Conservation (phyloP, 2,113 vertebrate species). For the Lepus timidus region DNA sequence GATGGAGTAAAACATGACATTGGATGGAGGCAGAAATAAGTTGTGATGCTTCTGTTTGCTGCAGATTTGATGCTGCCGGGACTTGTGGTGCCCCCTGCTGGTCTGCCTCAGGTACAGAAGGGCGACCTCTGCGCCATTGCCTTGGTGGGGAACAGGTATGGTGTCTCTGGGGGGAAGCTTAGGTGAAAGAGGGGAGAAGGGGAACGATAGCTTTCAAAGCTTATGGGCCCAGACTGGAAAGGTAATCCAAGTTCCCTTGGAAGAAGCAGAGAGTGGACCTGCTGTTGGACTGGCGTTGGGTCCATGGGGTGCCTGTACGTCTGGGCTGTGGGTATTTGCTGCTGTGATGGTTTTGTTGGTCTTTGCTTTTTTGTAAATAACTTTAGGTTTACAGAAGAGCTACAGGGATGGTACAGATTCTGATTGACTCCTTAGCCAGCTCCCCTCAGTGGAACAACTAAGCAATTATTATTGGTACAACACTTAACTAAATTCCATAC, state of each 20-base stretch:
- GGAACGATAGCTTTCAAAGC: constrained; percentile 10
- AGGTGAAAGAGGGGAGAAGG: background rate
- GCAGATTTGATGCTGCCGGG: constrained; percentile 98
- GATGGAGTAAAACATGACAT: constrained; percentile 56
- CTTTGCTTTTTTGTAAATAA: background rate
- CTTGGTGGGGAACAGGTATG: constrained; percentile 93
- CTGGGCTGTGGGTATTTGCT: background rate
- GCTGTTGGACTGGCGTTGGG: background rate
- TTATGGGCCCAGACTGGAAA: background rate
- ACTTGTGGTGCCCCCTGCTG: constrained; percentile 91
- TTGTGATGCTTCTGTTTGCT: constrained; percentile 60
- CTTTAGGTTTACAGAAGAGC: background rate
- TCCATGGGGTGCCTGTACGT: background rate
- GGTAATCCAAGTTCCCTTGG: background rate
- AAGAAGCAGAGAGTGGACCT: background rate
- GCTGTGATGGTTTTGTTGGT: background rate
- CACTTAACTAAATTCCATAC: background rate
- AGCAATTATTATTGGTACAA: background rate
- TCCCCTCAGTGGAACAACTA: background rate
- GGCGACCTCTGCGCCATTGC: constrained; percentile 93
- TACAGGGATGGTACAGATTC: background rate
- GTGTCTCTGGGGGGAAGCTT: background rate
- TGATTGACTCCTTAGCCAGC: background rate
- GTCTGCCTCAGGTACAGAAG: constrained; percentile 91
- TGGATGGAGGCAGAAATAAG: constrained; percentile 16